phyloP scores from a whole-genome alignment of 2,797 vertebrate species.

The Enteromius thamalakanensis region DNA sequence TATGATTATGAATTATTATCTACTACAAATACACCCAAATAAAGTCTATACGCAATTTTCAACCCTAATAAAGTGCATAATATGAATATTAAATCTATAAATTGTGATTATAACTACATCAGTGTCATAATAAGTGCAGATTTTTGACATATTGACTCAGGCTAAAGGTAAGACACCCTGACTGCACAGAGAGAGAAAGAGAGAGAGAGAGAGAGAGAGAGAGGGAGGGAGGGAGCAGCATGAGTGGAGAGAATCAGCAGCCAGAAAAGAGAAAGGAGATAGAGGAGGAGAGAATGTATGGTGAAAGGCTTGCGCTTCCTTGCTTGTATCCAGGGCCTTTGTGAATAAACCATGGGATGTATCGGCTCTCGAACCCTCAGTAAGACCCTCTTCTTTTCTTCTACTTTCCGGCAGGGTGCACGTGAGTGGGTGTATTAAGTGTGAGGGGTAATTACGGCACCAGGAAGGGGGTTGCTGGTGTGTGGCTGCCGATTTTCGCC shows the following conservation, averaged over 20 bases:
- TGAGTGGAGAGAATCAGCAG: slow-evolving; percentile 41
- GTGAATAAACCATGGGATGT: slow-evolving; percentile 87
- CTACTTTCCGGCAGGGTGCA: slow-evolving; percentile 45
- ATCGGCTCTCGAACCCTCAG: slow-evolving; percentile 85
- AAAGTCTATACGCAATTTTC: background rate
- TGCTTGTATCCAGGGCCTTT: slow-evolving; percentile 83
- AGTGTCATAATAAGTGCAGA: background rate
- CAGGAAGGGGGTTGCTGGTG: slow-evolving; percentile 53
- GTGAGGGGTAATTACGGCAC: slow-evolving; percentile 45
- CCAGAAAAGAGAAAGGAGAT: slow-evolving; percentile 63
- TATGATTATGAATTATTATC: background rate
- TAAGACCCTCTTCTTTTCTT: slow-evolving; percentile 73
- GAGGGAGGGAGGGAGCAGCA: slow-evolving; percentile 57
- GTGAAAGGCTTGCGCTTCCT: slow-evolving; percentile 80
- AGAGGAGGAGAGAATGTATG: slow-evolving; percentile 71
- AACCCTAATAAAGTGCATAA: background rate
- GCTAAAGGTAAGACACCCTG: slow-evolving; percentile 64
- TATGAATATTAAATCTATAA: background rate
- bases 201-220: slow-evolving; percentile 39
- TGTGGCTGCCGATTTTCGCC: slow-evolving; percentile 44
- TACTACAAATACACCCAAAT: background rate
- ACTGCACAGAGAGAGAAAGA: slow-evolving; percentile 68
- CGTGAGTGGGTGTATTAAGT: slow-evolving; percentile 24
- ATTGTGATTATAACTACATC: background rate
- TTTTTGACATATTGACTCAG: slow-evolving; percentile 62